Conservation (phyloP, 2,797 vertebrate genomes). For the Lutjanus campechanus region DNA sequence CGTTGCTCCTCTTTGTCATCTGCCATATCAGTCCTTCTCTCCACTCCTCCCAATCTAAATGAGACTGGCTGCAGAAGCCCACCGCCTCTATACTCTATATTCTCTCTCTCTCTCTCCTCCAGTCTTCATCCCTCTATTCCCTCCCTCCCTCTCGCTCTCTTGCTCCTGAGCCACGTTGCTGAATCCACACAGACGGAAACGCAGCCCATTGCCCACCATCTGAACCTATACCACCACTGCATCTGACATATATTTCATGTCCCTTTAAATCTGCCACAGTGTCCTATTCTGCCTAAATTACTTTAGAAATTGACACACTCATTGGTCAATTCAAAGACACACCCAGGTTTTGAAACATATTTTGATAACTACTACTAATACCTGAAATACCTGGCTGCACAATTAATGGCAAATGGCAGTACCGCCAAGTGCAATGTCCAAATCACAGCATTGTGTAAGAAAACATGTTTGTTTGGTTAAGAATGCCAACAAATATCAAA, state of each 20-base stretch:
- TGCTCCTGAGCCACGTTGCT: conserved; percentile 35
- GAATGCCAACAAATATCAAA: too few species aligned
- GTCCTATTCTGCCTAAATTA: conserved; percentile 1
- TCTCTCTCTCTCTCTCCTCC: conserved; percentile 28
- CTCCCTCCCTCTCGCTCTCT: conserved; percentile 30
- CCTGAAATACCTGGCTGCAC: background rate
- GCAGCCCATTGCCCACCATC: conserved; percentile 29
- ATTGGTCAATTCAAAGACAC: conserved; percentile 37
- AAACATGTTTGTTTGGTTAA: too few species aligned
- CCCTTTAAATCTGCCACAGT: background rate
- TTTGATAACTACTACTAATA: conserved; percentile 3
- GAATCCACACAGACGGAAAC: conserved; percentile 48
- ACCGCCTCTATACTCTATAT: conserved; percentile 70
- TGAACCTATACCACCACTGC: conserved; percentile 10
- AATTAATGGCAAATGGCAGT: too few species aligned
- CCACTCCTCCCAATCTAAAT: conserved; percentile 55
- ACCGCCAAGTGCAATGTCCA: too few species aligned
- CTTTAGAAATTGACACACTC: conserved; percentile 36
- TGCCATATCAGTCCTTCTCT: conserved; percentile 46
- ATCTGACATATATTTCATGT: conserved; percentile 3
- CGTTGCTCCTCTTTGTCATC: conserved; percentile 40
- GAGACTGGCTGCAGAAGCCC: conserved; percentile 75
- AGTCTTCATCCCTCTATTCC: conserved; percentile 17
- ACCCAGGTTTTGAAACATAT: conserved; percentile 26
- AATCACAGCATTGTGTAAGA: too few species aligned